Percentiles rank a stretch among this genome's conserved stretches.
These are phyloP conservation scores for Cataglyphis albicans DNA, from an alignment of 2,888 invertebrate species.

Conservation along the genomic window DNA sequence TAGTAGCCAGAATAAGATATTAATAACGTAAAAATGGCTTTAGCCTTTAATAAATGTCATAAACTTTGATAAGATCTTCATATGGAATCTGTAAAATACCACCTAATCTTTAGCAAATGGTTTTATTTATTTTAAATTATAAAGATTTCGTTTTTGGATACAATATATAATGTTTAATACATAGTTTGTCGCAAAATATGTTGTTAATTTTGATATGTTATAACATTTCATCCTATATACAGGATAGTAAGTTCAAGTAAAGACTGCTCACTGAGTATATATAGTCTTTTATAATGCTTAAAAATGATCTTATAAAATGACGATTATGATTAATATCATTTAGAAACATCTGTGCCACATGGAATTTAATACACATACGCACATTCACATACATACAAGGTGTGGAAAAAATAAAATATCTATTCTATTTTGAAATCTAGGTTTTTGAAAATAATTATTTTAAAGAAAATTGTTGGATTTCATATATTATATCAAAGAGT, in stretches of 20 bases:
- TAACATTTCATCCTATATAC: neutral
- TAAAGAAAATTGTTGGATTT: neutral
- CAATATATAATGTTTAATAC: neutral
- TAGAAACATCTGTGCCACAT: neutral
- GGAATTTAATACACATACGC: neutral
- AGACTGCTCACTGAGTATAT: no score
- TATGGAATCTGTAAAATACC: neutral
- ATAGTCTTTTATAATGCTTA: neutral
- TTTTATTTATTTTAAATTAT: constrained; percentile 1
- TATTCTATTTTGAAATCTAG: neutral
- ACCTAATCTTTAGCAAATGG: neutral
- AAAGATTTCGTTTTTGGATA: neutral
- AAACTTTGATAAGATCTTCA: neutral
- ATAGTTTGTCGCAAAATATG: neutral
- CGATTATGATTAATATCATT: neutral
- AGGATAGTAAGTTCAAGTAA: no score
- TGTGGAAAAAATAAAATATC: neutral
- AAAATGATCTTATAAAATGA: constrained; percentile 1
- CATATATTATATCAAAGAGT: neutral
- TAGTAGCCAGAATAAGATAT: constrained; percentile 19
- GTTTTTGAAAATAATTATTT: neutral
- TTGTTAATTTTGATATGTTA: neutral
- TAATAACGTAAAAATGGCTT: constrained; percentile 11
- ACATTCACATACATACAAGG: neutral
- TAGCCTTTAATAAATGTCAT: constrained; percentile 7